Percentiles rank a stretch among this genome's conserved stretches.
phyloP scores from a whole-genome alignment of 2,888 invertebrate genomes.

The Neoitamus cyanurus region DNA sequence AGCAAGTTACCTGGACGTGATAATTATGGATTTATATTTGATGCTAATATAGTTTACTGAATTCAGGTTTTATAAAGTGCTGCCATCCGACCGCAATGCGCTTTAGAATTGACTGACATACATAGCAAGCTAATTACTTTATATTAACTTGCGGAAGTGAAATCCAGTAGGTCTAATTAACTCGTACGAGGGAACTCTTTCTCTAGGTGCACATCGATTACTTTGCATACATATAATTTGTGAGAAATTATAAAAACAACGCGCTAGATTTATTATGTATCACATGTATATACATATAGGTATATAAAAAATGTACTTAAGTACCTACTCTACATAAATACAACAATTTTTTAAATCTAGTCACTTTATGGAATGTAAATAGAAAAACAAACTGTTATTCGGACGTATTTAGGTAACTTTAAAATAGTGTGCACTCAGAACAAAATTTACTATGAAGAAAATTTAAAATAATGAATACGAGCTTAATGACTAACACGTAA shows the following conservation, averaged over 20 bases:
- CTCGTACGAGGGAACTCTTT: not conserved
- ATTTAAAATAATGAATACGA: too few relatives aligned
- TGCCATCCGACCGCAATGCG: not conserved
- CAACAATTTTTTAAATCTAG: too few relatives aligned
- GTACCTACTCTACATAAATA: too few relatives aligned
- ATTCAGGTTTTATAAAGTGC: not conserved
- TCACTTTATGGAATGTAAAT: too few relatives aligned
- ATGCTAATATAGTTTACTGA: not conserved
- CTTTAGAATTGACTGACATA: not conserved
- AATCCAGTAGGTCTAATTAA: not conserved
- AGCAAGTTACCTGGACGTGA: not conserved
- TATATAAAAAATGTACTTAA: too few relatives aligned
- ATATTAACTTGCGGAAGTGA: not conserved
- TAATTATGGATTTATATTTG: conserved; percentile 12
- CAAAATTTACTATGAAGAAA: too few relatives aligned
- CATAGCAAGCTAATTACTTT: not conserved
- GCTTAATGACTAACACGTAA: too few relatives aligned
- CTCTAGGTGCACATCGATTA: not conserved
- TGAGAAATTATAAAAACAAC: not conserved
- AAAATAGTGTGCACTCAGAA: too few relatives aligned
- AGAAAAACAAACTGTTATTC: too few relatives aligned
- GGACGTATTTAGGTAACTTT: too few relatives aligned
- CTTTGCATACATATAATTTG: not conserved
- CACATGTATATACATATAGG: too few relatives aligned
- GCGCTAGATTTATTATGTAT: not conserved